Base-by-base conservation (phyloP, 2,113 vertebrate genomes). In the Heterotilapia buettikoferi region DNA sequence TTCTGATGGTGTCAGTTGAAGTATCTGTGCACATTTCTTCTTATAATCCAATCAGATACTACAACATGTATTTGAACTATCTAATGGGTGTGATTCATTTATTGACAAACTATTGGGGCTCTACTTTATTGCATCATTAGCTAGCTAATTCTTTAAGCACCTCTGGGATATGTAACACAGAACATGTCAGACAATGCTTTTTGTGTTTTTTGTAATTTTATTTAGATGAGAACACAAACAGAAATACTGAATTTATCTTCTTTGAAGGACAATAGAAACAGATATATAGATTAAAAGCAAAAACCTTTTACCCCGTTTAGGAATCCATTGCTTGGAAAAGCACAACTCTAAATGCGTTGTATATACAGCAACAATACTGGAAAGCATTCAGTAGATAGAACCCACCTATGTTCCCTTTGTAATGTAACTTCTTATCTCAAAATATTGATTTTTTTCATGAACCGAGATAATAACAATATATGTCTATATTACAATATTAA, bases 171-270 rank as follows among this genome's bases (percentile, higher is more conserved):
- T 36, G 63, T 21, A 40, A 40, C 63, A 36, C 12, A 79, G 45
- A 43, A 26, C 4, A 36, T 8, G n/a, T 18, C 16, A 36, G 14
- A 36, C 10, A 6, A 6, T 59, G 6, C 8, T 80, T 78, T 52
- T 24, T 13, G 26, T 1, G 1, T 9, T 92, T 91, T 13, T 92
- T 7, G 9, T 63, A 3, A 29, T 21, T 93, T 91, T 91, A 90
- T 89, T 92, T 6, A 19, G 40, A 33, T 5, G 10, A 53, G 76
- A 24, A 24, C 29, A 81, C 8, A 79, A 36, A 53, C 6, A 78
- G 12, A 87, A 40, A 56, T 43, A 1, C 2, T 21, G 80, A 52
- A 33, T 40, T 59, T 61, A 4, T 59, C 56, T 59, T 59, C 47
- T 7, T 19, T 82, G 5, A 82, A 9, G 2, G 53, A 36, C 43